Conservation (phyloP, 1,140 invertebrate species). For the Drosophila guanche region DNA sequence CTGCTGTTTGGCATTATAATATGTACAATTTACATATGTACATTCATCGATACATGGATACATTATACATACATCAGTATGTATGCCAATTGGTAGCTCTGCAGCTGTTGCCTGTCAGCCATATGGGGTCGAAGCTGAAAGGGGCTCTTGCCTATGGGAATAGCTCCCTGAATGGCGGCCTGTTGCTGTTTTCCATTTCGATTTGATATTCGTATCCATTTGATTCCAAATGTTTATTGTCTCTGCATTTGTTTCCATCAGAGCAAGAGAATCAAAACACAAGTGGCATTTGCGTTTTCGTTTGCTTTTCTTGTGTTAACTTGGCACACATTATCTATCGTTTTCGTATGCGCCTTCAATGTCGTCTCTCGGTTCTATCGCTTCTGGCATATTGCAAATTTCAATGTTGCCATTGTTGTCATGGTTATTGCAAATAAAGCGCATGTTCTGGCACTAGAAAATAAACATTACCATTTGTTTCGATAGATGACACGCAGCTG, state of each 20-base stretch:
- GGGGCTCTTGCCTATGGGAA: too few species aligned
- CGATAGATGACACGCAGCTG: constrained; percentile 29
- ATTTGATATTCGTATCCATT: constrained; percentile 50
- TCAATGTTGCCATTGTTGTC: constrained; percentile 19
- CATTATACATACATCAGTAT: constrained; percentile 3
- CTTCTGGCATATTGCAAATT: constrained; percentile 10
- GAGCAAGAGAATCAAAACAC: constrained; percentile 24
- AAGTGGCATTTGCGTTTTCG: constrained; percentile 34
- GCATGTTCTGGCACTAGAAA: constrained; percentile 42
- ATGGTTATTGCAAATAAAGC: constrained; percentile 32
- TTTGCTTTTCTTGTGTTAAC: constrained; percentile 49
- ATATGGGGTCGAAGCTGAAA: constrained; percentile 14
- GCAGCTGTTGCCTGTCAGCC: constrained; percentile 52
- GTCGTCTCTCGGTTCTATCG: constrained; percentile 19
- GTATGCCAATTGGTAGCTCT: constrained; percentile 14
- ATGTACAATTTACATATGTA: constrained; percentile 15
- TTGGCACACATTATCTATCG: constrained; percentile 59
- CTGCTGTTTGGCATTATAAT: constrained; percentile 47
- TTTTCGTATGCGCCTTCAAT: constrained; percentile 53
- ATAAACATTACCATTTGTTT: constrained; percentile 57
- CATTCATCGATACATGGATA: constrained; percentile 1
- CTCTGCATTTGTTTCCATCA: constrained; percentile 17
- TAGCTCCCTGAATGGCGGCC: constrained; percentile 7
- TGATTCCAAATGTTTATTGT: constrained; percentile 57
- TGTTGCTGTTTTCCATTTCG: constrained; percentile 45